Evolutionary conservation across 2,888 invertebrate genomes (phyloP), one percentile per base, ranked within the genome.

Genomic region (Cynaeus angustus): DNA sequence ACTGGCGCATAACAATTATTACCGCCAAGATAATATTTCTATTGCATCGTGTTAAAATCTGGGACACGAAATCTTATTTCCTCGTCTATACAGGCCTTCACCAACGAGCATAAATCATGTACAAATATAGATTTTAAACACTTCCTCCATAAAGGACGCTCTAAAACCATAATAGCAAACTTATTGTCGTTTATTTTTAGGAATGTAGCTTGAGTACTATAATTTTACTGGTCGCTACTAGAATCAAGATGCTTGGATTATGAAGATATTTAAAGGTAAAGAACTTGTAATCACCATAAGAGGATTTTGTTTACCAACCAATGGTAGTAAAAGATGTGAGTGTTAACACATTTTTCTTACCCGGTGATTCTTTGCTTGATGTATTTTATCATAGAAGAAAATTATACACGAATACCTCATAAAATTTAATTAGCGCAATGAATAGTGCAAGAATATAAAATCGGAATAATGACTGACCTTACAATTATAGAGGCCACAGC

Each of bases 271-370:
- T 68, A 71, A 74, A 69, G 67, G 71, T 71, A 66, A 71, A 72
- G 33, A 33, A 65, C 71, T 72, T 70, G 72, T 74, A 71, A 74
- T 68, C 61, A 56, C 71, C 71, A 69, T 74, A 68, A 67, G 72
- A 59, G 74, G 74, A 71, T 66, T 72, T 59, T 68, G 66, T 70
- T 70, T 66, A 70, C 73, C 64, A 65, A 70, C 70, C 53, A 74
- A 67, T 71, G 68, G 67, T 65, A 70, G 68, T 72, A 68, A 73
- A 73, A 71, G 50, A 55, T 48, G 67, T 56, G 66, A 72, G 66
- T 67, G 70, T 71, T 70, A 69, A 72, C 69, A 71, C 53, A 72
- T 59, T 33, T 21, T 46, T 52, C 55, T 59, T 68, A 50, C 52
- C 33, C 55, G 37, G 13, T 46, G 59, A 26, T 16, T 21, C 46